Conservation (phyloP, 2,888 invertebrate species). For the Stegophylla sp. region DNA sequence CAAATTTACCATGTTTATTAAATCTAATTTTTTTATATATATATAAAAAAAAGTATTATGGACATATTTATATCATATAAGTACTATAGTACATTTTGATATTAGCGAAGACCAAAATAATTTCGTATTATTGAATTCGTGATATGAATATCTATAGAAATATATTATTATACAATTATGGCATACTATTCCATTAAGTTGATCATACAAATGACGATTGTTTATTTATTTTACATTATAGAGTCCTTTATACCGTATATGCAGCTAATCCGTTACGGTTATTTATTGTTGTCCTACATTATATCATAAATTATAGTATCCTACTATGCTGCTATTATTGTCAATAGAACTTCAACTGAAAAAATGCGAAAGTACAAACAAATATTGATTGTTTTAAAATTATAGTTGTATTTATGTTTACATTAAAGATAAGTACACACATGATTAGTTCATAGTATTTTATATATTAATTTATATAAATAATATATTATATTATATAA, state of each 20-base stretch:
- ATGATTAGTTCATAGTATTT: neutral
- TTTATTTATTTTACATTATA: constrained; percentile 40
- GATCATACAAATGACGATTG: neutral
- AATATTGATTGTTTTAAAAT: neutral
- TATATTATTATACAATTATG: too few species aligned
- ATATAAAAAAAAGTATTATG: too few species aligned
- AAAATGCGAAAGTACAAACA: neutral
- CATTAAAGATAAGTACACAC: neutral
- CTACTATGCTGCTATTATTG: neutral
- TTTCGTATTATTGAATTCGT: too few species aligned
- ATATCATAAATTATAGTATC: neutral
- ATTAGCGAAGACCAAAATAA: too few species aligned
- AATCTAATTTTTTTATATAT: too few species aligned
- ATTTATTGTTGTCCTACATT: constrained; percentile 25
- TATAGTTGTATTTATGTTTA: too few species aligned
- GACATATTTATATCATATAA: too few species aligned
- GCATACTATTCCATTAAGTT: too few species aligned
- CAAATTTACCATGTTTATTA: too few species aligned
- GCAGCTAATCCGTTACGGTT: constrained; percentile 42
- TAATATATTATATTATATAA: neutral
- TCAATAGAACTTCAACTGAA: neutral
- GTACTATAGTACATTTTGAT: too few species aligned
- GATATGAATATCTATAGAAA: too few species aligned
- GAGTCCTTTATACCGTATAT: neutral
- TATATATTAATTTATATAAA: neutral